phyloP scores from a whole-genome alignment of 2,113 vertebrate species.

The Probosciger aterrimus region DNA sequence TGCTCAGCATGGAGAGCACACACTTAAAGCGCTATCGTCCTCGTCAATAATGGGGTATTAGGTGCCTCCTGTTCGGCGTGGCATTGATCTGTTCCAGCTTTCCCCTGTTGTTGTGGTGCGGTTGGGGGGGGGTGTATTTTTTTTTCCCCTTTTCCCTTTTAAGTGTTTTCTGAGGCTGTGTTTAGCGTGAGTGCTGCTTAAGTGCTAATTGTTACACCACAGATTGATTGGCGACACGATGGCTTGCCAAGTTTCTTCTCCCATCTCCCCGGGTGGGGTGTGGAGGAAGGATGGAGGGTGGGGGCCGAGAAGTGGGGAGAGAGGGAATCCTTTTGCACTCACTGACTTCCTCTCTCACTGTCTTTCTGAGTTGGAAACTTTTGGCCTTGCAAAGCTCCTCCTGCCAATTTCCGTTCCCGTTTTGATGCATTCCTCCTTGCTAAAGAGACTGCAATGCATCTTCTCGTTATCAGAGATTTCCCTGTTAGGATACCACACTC shows the following conservation, averaged over 20 bases:
- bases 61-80: conserved; percentile 65
- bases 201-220: conserved; percentile 88
- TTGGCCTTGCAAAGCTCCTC: background rate
- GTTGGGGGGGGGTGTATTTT: background rate
- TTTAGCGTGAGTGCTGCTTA: conserved; percentile 79
- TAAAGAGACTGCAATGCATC: background rate
- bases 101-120: conserved; percentile 46
- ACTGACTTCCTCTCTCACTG: conserved; percentile 28
- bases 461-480: background rate
- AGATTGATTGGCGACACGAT: conserved; percentile 83
- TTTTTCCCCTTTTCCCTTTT: background rate
- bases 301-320: conserved; percentile 5
- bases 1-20: conserved; percentile 74
- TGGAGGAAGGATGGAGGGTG: conserved; percentile 36
- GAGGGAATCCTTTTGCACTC: conserved; percentile 71
- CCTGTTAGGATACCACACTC: background rate
- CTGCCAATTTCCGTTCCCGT: conserved; percentile 9
- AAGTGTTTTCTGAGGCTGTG: conserved; percentile 75
- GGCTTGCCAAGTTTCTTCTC: conserved; percentile 76
- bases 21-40: conserved; percentile 82
- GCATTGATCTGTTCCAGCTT: conserved; percentile 87
- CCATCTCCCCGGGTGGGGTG: conserved; percentile 41
- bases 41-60: conserved; percentile 84
- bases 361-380: conserved; percentile 33
- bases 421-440: background rate